Evolutionary conservation across 1,140 invertebrate genomes (phyloP), one percentile per base, ranked within the genome.

Genomic region (Diabrotica undecimpunctata): DNA sequence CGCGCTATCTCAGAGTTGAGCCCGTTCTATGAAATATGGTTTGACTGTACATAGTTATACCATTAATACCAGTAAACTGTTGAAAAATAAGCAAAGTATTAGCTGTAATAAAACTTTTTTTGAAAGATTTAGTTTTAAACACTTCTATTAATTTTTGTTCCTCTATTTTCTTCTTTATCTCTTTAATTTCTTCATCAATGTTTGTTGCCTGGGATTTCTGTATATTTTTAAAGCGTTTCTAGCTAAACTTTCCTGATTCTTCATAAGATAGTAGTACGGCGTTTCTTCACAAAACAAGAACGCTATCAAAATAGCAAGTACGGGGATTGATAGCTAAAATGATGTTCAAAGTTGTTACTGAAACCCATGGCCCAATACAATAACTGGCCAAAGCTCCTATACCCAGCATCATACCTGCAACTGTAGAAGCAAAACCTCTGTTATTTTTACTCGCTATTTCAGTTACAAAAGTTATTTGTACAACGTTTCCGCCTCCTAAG

Each of bases 41-140:
- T 53, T 88, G 84, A 65, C 90, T 86, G 77, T 91, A 93, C 77
- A 93, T 93, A 13, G 93, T 83, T 0, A 95, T 87, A 5, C 89
- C 89, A 77, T 93, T 94, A 71, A 91, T 91, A 12, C 92, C 92
- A 2, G 87, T 88, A 8, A 92, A 79, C 77, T 92, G 90, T 72
- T 92, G 90, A 76, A 90, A 88, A 60, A 84, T 77, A 55, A 91
- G 87, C 51, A 94, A 78, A 0, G 85, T 83, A 62, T 87, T 84
- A 0, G 86, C 87, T 46, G 91, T 87, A 52, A 88, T 80, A 58
- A 94, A 77, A 0, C 86, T 88, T 66, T 86, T 88, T 10, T 82
- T 79, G 70, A 86, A 84, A 3, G 80, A 77, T 57, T 80, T 80
- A 7, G 78, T 80, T 14, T 73, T 81, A 56, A 87, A 81, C 0